phyloP scores from a whole-genome alignment of 2,797 vertebrate species.

The Strix occidentalis region DNA sequence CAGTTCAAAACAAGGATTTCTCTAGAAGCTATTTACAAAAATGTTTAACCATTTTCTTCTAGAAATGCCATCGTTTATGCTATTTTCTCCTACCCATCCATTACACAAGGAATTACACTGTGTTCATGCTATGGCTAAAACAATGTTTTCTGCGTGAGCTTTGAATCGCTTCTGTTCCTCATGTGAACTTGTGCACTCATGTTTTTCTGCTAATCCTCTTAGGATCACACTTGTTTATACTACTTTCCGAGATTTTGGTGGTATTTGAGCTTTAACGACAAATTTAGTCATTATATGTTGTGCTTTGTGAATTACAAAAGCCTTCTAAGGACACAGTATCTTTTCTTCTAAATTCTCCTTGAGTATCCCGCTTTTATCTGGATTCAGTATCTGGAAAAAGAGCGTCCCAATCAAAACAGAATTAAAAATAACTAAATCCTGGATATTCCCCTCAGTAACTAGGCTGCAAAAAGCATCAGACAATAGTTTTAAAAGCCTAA shows the following conservation, averaged over 20 bases:
- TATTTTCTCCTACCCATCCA: background rate
- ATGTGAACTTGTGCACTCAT: background rate
- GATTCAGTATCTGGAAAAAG: background rate
- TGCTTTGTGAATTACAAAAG: background rate
- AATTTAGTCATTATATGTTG: background rate
- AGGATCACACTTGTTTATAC: slow-evolving; percentile 3
- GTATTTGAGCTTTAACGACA: slow-evolving; percentile 30
- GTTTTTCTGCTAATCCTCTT: slow-evolving; percentile 38
- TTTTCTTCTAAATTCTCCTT: slow-evolving; percentile 20
- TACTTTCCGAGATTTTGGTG: background rate
- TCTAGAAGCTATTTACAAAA: background rate
- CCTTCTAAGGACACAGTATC: background rate
- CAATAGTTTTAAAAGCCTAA: slow-evolving; percentile 55
- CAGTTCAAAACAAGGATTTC: background rate
- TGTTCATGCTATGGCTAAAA: rapidly evolving
- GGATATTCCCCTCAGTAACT: slow-evolving; percentile 17
- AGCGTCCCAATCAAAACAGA: background rate
- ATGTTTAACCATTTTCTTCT: background rate
- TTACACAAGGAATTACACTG: background rate
- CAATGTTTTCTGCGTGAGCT: rapidly evolving
- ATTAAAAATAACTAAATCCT: slow-evolving; percentile 62
- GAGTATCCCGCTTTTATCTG: slow-evolving; percentile 14
- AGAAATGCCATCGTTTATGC: background rate
- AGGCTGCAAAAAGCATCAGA: slow-evolving; percentile 27
- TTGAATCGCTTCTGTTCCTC: background rate